Evolutionary conservation across 2,797 vertebrate genomes (phyloP).

Genomic region (Schizopygopsis pylzovi): DNA sequence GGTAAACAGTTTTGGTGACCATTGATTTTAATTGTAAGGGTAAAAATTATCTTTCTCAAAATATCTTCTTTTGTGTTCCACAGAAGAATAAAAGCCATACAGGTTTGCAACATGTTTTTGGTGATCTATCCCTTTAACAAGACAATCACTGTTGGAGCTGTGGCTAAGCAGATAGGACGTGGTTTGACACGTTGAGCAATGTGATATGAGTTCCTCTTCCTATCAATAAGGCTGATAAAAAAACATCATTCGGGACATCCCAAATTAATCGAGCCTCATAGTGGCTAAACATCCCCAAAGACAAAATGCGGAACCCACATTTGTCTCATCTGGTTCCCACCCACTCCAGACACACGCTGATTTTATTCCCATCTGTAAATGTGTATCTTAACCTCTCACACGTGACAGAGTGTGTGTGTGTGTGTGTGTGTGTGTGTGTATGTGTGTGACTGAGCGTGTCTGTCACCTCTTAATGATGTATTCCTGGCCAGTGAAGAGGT

Average conservation of each 20-base stretch:
- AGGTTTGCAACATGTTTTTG: neutral
- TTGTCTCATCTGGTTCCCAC: slow-evolving; percentile 25
- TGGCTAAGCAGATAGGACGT: neutral
- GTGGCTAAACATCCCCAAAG: neutral
- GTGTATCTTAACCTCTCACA: slow-evolving; percentile 31
- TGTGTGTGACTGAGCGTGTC: slow-evolving; percentile 26
- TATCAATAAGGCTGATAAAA: slow-evolving; percentile 1
- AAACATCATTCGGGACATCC: neutral
- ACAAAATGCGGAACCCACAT: neutral
- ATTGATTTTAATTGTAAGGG: neutral
- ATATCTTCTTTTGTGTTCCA: neutral
- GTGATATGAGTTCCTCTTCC: neutral
- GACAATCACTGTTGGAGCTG: neutral
- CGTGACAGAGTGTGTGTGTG: slow-evolving; percentile 21
- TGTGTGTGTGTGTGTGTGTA: no score
- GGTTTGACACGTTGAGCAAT: neutral
- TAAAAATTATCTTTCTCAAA: neutral
- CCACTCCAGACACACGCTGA: slow-evolving; percentile 57
- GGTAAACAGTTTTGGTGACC: neutral
- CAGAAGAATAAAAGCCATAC: neutral
- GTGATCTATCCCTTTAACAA: neutral
- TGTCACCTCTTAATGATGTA: slow-evolving; percentile 78
- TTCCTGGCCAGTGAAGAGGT: slow-evolving; percentile 74
- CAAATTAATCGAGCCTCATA: neutral
- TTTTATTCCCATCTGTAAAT: slow-evolving; percentile 44